Conservation (phyloP, 1,140 invertebrate genomes). For the Nasonia vitripennis region DNA sequence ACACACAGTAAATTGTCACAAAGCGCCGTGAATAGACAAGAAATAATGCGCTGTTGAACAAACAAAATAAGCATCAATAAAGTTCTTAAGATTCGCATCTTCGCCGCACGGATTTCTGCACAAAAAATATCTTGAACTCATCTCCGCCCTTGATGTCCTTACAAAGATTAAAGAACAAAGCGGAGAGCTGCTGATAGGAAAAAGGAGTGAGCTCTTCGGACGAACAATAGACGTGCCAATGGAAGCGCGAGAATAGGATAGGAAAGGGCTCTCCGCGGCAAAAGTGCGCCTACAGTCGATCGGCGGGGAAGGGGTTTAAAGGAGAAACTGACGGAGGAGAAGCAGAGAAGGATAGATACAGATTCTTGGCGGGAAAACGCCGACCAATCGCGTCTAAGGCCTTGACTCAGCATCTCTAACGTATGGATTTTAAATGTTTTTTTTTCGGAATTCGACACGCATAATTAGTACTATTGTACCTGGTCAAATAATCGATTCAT, state of each 20-base stretch:
- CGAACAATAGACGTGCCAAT: conserved; percentile 15
- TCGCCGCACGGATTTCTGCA: neutral
- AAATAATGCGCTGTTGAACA: neutral
- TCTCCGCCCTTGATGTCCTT: neutral
- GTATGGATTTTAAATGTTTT: neutral
- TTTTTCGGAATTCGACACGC: no score
- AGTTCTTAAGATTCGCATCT: conserved; percentile 39
- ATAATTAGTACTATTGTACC: no score
- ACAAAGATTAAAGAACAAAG: conserved; percentile 33
- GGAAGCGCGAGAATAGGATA: conserved; percentile 30
- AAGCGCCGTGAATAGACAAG: neutral
- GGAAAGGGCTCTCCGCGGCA: neutral
- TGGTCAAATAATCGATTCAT: no score
- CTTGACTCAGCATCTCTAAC: neutral
- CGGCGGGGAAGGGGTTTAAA: neutral
- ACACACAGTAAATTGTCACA: neutral
- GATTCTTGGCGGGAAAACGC: conserved; percentile 20
- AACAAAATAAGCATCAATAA: conserved; percentile 29
- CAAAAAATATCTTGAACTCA: conserved; percentile 17
- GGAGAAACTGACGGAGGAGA: neutral
- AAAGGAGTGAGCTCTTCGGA: conserved; percentile 20
- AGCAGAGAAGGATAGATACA: neutral
- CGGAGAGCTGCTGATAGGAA: conserved; percentile 16
- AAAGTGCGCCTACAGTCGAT: neutral
- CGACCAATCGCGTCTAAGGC: neutral